Conservation (phyloP, 2,113 vertebrate species). For the Glaucomys volans region DNA sequence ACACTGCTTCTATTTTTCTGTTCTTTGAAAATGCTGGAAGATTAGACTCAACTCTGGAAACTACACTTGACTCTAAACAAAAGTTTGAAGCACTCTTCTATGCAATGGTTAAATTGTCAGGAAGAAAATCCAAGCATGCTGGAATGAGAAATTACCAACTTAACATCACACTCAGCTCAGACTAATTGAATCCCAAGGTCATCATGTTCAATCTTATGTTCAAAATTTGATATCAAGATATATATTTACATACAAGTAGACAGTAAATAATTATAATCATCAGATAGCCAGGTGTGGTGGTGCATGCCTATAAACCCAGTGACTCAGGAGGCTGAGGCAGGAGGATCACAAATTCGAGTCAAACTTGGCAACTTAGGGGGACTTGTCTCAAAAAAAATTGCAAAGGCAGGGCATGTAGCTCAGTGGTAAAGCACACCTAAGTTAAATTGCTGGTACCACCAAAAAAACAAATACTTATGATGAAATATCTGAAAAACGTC, state of each 20-base stretch:
- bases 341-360: too few species aligned
- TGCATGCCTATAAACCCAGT: too few species aligned
- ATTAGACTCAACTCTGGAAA: not conserved
- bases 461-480: too few species aligned
- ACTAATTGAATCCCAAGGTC: not conserved
- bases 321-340: too few species aligned
- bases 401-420: too few species aligned
- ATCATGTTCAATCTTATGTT: not conserved
- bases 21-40: not conserved
- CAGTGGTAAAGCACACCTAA: too few species aligned
- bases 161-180: not conserved
- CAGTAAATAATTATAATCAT: constrained; percentile 7
- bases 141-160: not conserved
- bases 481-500: not conserved
- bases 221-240: not conserved
- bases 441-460: too few species aligned
- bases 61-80: not conserved
- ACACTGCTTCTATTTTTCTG: not conserved
- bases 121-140: not conserved
- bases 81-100: not conserved
- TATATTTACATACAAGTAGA: not conserved
- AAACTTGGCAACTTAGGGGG: too few species aligned
- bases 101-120: not conserved
- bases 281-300: not conserved
- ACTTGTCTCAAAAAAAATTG: too few species aligned